Evolutionary conservation across 2,888 invertebrate genomes (phyloP).

Genomic region (Rosalia funebris): DNA sequence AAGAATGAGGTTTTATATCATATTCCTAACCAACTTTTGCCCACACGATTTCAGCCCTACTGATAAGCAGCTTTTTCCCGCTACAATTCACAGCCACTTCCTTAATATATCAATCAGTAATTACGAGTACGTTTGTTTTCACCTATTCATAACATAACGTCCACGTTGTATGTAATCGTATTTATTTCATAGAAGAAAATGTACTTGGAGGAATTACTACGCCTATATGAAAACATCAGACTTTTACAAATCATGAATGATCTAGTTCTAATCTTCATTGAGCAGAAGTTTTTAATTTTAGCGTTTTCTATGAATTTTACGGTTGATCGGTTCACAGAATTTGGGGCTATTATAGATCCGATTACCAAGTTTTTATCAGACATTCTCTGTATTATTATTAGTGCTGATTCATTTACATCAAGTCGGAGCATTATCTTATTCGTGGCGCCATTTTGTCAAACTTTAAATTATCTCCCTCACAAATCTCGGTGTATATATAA

Average conservation of each 20-base stretch:
- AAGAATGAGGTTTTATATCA: constrained; percentile 42
- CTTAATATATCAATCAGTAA: background rate
- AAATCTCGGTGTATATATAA: background rate
- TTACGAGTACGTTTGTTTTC: background rate
- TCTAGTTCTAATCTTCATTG: too few relatives aligned
- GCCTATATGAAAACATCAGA: too few relatives aligned
- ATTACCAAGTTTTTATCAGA: background rate
- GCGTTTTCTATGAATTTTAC: background rate
- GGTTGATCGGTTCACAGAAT: background rate
- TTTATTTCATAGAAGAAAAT: too few relatives aligned
- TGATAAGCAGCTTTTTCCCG: constrained; percentile 23
- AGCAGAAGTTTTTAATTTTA: background rate
- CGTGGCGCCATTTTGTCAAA: background rate
- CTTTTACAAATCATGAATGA: too few relatives aligned
- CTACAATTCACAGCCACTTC: background rate
- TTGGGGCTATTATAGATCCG: background rate
- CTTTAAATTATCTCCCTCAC: background rate
- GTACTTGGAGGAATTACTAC: too few relatives aligned
- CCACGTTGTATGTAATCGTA: too few relatives aligned
- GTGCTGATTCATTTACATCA: background rate
- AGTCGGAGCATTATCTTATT: background rate
- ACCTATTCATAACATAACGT: too few relatives aligned
- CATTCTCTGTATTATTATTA: background rate
- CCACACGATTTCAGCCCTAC: constrained; percentile 29
- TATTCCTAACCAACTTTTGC: constrained; percentile 27